phyloP scores from a whole-genome alignment of 2,113 vertebrate genomes.

The Coregonus clupeaformis region DNA sequence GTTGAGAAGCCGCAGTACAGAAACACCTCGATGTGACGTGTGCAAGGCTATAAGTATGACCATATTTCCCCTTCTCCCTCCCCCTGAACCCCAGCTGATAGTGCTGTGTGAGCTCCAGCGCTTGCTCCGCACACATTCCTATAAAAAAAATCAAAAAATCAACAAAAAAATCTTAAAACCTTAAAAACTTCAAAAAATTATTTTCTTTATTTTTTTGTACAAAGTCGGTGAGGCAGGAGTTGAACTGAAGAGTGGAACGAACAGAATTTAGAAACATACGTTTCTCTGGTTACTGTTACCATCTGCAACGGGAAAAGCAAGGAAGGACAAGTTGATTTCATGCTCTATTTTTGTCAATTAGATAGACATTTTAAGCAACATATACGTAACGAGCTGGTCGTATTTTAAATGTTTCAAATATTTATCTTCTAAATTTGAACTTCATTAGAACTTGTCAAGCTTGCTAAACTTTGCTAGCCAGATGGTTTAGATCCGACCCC shows the following conservation, averaged over 20 bases:
- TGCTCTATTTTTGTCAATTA: conserved; percentile 35
- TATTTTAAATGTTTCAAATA: neutral
- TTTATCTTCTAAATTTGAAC: neutral
- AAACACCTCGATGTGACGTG: conserved; percentile 47
- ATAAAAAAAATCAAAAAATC: conserved; percentile 72
- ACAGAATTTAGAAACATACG: conserved; percentile 22
- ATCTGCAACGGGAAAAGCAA: conserved; percentile 10
- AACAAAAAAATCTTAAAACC: conserved; percentile 61
- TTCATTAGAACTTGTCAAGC: conserved; percentile 21
- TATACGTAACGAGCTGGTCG: neutral
- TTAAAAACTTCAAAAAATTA: too few species aligned
- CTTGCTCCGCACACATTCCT: conserved; percentile 75
- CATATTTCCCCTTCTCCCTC: neutral
- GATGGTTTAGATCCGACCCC: neutral
- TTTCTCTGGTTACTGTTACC: conserved; percentile 5
- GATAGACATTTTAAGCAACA: conserved; percentile 1
- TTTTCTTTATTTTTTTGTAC: too few species aligned
- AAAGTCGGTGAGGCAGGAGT: conserved; percentile 72
- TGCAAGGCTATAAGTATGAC: conserved; percentile 34
- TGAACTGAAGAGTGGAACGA: conserved; percentile 52
- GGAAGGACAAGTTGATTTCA: conserved; percentile 36
- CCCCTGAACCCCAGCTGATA: conserved; percentile 72
- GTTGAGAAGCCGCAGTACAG: neutral
- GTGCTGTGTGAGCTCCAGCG: conserved; percentile 75
- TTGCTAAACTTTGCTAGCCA: conserved; percentile 7